Conservation (phyloP, 2,797 vertebrate genomes). For the Acanthornis magna region DNA sequence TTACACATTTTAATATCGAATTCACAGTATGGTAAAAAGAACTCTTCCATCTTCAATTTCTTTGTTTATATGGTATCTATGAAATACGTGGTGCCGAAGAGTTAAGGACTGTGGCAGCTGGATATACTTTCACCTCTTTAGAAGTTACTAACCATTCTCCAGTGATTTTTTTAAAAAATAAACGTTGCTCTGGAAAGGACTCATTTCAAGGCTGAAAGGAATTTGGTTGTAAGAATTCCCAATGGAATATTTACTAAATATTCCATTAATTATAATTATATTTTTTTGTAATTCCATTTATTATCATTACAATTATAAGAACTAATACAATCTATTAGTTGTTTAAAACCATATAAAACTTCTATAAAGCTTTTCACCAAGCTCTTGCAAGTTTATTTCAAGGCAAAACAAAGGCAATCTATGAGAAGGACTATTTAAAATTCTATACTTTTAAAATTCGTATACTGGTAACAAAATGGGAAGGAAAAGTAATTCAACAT, state of each 20-base stretch:
- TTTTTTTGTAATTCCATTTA: not conserved
- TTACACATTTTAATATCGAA: not conserved
- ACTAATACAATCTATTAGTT: not conserved
- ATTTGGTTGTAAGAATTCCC: not conserved
- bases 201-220: not conserved
- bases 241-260: not conserved
- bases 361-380: not conserved
- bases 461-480: not conserved
- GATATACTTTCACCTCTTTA: not conserved
- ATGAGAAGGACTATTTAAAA: not conserved
- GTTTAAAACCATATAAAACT: not conserved
- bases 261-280: not conserved
- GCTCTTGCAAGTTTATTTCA: not conserved
- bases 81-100: not conserved
- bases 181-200: not conserved
- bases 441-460: not conserved
- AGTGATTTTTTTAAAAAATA: not conserved
- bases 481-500: not conserved
- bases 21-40: not conserved
- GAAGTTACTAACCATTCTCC: not conserved
- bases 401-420: not conserved
- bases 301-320: not conserved
- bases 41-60: not conserved
- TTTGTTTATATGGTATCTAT: not conserved
- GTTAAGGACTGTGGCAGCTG: not conserved